Base-by-base conservation (phyloP, 2,888 invertebrate genomes). In the Dryobota labecula region DNA sequence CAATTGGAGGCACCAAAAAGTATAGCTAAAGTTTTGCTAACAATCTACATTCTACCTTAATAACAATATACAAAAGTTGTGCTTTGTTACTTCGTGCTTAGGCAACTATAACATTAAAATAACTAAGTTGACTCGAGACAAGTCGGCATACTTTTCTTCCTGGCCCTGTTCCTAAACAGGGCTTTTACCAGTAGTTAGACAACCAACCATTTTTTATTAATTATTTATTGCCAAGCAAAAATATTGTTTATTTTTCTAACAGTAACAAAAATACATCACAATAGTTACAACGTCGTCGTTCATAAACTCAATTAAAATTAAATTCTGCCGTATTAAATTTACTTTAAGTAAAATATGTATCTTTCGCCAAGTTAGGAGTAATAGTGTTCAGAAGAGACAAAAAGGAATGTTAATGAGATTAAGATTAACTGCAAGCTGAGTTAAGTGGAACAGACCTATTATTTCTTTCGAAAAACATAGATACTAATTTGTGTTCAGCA, bases 41-140 rank as follows among this genome's bases (percentile, higher is more conserved):
- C 47, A 47, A 60, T 49, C 53, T 77, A 68, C 6, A 13, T 56
- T 67, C 43, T 71, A 66, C 47, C 2, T 49, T 57, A 67, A 61
- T 75, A 64, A 69, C 66, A 65, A n/a, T 70, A 41, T 64, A 72
- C 69, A 83, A 82, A 82, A 74, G 3, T 72, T 71, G 83, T 73
- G 78, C 76, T 66, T 63, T 33, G 27, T 70, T 69, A 72, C 3
- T 54, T 57, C 41, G 72, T 77, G 71, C 73, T 70, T 67, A 73
- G 9, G 54, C 30, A 41, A 43, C 58, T 70, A 70, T 18, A 49
- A 76, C 38, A 70, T 64, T 43, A 30, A 66, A n/a, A 30, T 66
- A 58, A 20, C 20, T 64, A 56, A n/a, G 9, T 41, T 64, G 4
- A 20, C 43, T 71, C 20, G 20, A 51, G 24, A 33, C 20, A 11